Evolutionary conservation across 1,140 invertebrate species (phyloP), one percentile per base, ranked within the genome.

Genomic region (Aphis craccivora): DNA sequence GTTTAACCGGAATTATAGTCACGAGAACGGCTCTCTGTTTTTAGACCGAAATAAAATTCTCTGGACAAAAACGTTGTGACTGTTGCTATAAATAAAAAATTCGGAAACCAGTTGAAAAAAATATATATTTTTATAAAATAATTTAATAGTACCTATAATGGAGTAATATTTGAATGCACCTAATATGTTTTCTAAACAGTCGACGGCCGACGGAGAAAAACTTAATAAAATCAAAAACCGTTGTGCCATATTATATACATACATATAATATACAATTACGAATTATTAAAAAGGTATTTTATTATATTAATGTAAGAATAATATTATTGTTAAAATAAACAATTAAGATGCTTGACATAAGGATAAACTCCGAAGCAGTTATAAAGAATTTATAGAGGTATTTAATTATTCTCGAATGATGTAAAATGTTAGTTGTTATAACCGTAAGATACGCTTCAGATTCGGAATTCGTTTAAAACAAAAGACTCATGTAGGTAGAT

Each of bases 1-100:
- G 90, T 83, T 91, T 91, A 43, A 83, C 67, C 67, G 43, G 90
- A 91, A 53, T 92, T 92, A 83, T 83, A 67, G 83, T 51, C 30
- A 25, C 9, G 53, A 90, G 1, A 30, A 91, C 20, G 7, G 35
- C 23, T 37, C 18, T 48, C 30, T 35, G 83, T 51, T 83, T 91
- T 81, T 23, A 43, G 40, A 30, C 6, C 14, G 76, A 76, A 67
- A 67, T 76, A n/a, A 67, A 23, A 43, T 6, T 43, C n/a, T 55
- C 2, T 7, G 35, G 37, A 25, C 51, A n/a, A 48, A 89, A 1
- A 53, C 8, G 9, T 22, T 6, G 5, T 76, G 60, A 4, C 0
- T 18, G 14, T 18, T n/a, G 18, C 4, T 18, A 76, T 76, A 45
- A 45, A 45, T 45, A 45, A 8, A 4, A 18, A n/a, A 67, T 67